Evolutionary conservation across 2,797 vertebrate genomes (phyloP).

Genomic region (Acipenser transmontanus): DNA sequence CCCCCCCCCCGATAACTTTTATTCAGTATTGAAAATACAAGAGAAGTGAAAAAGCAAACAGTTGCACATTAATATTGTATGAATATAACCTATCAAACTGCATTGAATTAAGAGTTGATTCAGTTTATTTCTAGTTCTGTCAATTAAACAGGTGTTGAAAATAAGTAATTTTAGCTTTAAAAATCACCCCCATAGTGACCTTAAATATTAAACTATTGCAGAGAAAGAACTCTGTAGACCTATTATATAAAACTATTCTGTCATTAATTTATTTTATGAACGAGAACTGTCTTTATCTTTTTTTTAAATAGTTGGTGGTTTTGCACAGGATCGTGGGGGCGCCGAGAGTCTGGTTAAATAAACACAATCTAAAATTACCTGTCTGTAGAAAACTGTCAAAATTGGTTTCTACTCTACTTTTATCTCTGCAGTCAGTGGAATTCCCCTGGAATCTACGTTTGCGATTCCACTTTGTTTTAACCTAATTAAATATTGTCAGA

Average conservation of each 20-base stretch:
- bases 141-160: too few relatives aligned
- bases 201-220: neutral
- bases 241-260: conserved; percentile 32
- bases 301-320: conserved; percentile 34
- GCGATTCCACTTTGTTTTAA: conserved; percentile 43
- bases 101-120: too few relatives aligned
- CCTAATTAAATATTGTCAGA: conserved; percentile 47
- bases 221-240: neutral
- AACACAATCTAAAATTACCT: conserved; percentile 52
- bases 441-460: conserved; percentile 47
- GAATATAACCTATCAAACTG: too few relatives aligned
- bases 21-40: too few relatives aligned
- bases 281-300: conserved; percentile 25
- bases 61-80: too few relatives aligned
- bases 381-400: conserved; percentile 55
- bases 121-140: too few relatives aligned
- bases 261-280: conserved; percentile 41
- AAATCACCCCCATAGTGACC: too few relatives aligned
- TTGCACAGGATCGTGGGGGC: conserved; percentile 47
- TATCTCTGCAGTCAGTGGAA: conserved; percentile 39
- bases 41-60: too few relatives aligned
- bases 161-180: too few relatives aligned
- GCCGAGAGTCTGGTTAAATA: conserved; percentile 53
- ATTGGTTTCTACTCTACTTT: conserved; percentile 43
- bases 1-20: too few relatives aligned